Conservation (phyloP, 30 jellyfish, hydroid and myxozoan genomes). For the Turritopsis rubra region DNA sequence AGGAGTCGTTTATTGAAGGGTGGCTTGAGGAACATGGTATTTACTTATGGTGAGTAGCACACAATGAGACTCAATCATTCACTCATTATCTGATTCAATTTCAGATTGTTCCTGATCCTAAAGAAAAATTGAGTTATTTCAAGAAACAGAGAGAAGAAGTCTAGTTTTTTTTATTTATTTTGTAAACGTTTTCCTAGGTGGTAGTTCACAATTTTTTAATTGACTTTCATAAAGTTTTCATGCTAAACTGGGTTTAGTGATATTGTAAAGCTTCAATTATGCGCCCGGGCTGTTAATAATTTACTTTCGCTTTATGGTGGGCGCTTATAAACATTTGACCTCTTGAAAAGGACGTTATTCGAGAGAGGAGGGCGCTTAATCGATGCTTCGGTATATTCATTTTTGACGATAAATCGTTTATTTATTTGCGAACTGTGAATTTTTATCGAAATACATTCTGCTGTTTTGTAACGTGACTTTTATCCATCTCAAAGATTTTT, state of each 20-base stretch:
- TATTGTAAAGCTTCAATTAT: background rate
- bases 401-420: background rate
- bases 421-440: background rate
- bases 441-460: background rate
- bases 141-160: conserved; percentile 68
- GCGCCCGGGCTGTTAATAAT: too few species aligned
- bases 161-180: background rate
- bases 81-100: background rate
- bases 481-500: too few species aligned
- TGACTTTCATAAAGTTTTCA: background rate
- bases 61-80: background rate
- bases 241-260: background rate
- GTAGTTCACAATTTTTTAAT: background rate
- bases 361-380: too few species aligned
- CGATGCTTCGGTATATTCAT: background rate
- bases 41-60: background rate
- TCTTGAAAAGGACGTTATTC: too few species aligned
- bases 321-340: too few species aligned
- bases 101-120: conserved; percentile 94
- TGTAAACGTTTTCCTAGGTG: background rate
- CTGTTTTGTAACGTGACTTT: background rate
- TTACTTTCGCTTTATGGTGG: too few species aligned
- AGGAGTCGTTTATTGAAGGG: too few species aligned
- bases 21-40: too few species aligned
- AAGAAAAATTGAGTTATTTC: conserved; percentile 74